Evolutionary conservation across 2,888 invertebrate species (phyloP), one percentile per base, ranked within the genome.

Genomic region (Rhingia rostrata): DNA sequence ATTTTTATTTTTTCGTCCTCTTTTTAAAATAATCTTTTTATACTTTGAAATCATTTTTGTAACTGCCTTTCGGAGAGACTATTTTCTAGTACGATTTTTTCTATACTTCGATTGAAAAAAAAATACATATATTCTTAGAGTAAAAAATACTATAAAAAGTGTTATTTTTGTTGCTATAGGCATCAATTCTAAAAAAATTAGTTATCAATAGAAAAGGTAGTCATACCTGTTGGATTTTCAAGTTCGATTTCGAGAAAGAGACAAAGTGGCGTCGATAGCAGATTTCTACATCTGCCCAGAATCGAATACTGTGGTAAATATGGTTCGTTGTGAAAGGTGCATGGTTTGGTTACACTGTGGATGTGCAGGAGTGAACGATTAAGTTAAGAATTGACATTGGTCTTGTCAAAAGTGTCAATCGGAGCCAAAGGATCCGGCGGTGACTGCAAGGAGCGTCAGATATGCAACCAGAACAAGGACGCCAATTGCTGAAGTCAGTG

Each of bases 301-400:
- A 22, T 9, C 6, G 41, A 32, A 58, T 22, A 35, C 9, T 4
- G 63, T n/a, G 45, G 67, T 43, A 32, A 53, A 56, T 14, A 43
- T 66, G 54, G 43, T 66, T 0, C 37, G 49, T 7, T 63, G 63
- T n/a, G 37, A 39, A 6, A 49, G 22, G 2, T 63, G 63, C 22
- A 49, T 39, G 4, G 47, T 45, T 30, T 63, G 63, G 63, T 30
- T 63, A 37, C 63, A 63, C 12, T 63, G 22, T 49, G 32, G 49
- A 10, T 63, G 63, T 4, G 49, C 63, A 22, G 63, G 30, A 49
- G 22, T 63, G 10, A 39, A 56, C 30, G 56, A 56, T 35, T 39
- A 35, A 39, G 49, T 41, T 10, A 63, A 39, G 63, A 10, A 37
- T 63, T 39, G 22, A 39, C 9, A 37, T 49, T 37, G n/a, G 47